Evolutionary conservation across 1,140 invertebrate genomes (phyloP).

Genomic region (Holotrichia oblita): DNA sequence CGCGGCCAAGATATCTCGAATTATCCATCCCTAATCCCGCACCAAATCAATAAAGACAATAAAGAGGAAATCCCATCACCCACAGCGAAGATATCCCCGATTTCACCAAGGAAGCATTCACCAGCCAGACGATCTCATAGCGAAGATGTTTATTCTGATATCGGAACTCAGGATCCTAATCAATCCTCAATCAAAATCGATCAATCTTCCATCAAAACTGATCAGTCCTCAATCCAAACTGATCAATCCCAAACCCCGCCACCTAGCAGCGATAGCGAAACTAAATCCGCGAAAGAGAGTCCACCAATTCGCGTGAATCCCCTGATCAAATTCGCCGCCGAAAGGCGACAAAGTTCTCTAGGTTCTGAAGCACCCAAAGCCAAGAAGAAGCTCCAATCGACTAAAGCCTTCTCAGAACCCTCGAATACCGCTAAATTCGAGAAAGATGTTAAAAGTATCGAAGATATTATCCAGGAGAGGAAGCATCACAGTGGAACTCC

Average conservation of each 20-base stretch:
- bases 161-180: background rate
- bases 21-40: conserved; percentile 56
- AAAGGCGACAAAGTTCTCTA: background rate
- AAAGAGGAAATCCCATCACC: conserved; percentile 39
- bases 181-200: no score
- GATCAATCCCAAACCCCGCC: conserved; percentile 7
- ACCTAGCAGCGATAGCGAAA: background rate
- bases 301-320: conserved; percentile 49
- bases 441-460: background rate
- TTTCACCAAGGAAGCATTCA: conserved; percentile 45
- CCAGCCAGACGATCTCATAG: conserved; percentile 51
- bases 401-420: background rate
- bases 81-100: conserved; percentile 16
- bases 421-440: background rate
- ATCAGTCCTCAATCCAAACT: background rate
- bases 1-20: conserved; percentile 57
- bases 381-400: background rate
- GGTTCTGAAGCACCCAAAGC: background rate
- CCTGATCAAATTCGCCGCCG: conserved; percentile 46
- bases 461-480: background rate
- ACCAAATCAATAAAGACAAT: conserved; percentile 48
- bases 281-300: conserved; percentile 13
- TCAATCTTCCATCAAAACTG: no score
- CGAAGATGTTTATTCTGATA: conserved; percentile 51
- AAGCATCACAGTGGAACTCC: conserved; percentile 1